phyloP scores from a whole-genome alignment of 2,113 vertebrate species.

The Epinephelus fuscoguttatus region DNA sequence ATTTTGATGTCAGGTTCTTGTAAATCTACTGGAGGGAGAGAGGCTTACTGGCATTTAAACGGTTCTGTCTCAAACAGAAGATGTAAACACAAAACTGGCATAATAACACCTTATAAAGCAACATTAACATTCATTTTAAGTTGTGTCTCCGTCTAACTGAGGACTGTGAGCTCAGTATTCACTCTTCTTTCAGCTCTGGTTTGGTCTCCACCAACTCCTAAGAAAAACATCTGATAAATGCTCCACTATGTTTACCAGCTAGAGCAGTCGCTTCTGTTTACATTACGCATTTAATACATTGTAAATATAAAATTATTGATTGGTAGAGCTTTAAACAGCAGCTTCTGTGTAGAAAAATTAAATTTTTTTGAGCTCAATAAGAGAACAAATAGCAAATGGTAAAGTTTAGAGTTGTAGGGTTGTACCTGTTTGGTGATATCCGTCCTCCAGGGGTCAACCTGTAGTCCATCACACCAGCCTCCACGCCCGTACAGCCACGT shows the following conservation, averaged over 20 bases:
- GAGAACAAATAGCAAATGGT: not conserved
- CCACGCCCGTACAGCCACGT: conserved; percentile 87
- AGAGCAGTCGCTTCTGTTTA: too few relatives aligned
- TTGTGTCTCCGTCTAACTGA: too few relatives aligned
- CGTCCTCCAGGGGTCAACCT: conserved; percentile 85
- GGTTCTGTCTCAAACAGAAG: not conserved
- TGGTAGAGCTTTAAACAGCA: not conserved
- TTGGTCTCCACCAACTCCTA: not conserved
- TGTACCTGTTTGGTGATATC: conserved; percentile 85
- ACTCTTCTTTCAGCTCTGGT: not conserved
- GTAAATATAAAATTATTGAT: too few relatives aligned
- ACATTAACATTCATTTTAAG: too few relatives aligned
- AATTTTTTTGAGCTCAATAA: too few relatives aligned
- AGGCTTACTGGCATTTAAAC: not conserved
- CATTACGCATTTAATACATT: not conserved
- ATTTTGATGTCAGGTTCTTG: not conserved
- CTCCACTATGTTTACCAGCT: too few relatives aligned
- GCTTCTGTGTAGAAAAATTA: not conserved
- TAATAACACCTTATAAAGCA: too few relatives aligned
- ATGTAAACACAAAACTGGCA: too few relatives aligned
- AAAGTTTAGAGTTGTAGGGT: accelerated
- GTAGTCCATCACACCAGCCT: conserved; percentile 87
- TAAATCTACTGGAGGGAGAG: not conserved
- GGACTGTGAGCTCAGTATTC: not conserved
- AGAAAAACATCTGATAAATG: not conserved